A percentile compares a stretch with the other conserved stretches of the same genome.
Evolutionary conservation across 2,113 vertebrate genomes (phyloP).

Genomic region (Chaetorhynchus papuensis): DNA sequence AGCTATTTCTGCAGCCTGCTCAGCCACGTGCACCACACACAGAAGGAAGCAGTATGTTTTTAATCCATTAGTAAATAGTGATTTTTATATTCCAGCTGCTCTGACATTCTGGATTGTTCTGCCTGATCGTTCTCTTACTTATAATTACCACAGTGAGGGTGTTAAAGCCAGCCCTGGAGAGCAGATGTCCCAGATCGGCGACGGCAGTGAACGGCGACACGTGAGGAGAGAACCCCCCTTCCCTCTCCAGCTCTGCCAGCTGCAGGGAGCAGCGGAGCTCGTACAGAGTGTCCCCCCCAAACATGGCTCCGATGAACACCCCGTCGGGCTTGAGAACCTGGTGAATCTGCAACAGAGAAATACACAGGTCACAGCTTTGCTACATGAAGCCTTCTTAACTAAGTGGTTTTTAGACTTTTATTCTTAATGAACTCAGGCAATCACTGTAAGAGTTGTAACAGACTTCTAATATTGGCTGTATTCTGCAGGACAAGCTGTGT

Average conservation of each 20-base stretch:
- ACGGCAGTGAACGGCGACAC: slow-evolving; percentile 89
- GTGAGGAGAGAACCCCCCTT: slow-evolving; percentile 91
- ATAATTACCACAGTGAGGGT: slow-evolving; percentile 90
- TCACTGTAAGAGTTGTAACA: accelerated
- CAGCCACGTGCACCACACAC: accelerated
- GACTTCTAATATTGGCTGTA: neutral
- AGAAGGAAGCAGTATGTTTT: neutral
- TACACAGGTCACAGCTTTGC: accelerated
- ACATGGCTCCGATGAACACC: slow-evolving; percentile 91
- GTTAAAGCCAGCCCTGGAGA: slow-evolving; percentile 88
- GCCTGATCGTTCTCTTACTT: neutral
- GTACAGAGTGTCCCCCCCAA: slow-evolving; percentile 90
- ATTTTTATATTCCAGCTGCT: neutral
- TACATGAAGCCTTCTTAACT: accelerated
- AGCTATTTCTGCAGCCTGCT: neutral
- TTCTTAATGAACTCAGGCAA: neutral
- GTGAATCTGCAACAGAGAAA: slow-evolving; percentile 76
- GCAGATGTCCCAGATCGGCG: slow-evolving; percentile 87
- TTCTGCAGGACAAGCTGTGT: neutral
- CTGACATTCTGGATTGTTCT: neutral
- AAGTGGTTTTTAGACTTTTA: neutral
- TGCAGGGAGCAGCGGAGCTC: slow-evolving; percentile 95
- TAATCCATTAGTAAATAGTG: neutral
- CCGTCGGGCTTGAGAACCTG: slow-evolving; percentile 88
- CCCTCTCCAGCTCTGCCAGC: slow-evolving; percentile 88